Conservation (phyloP, 1,140 invertebrate species). For the Dendroctonus valens region DNA sequence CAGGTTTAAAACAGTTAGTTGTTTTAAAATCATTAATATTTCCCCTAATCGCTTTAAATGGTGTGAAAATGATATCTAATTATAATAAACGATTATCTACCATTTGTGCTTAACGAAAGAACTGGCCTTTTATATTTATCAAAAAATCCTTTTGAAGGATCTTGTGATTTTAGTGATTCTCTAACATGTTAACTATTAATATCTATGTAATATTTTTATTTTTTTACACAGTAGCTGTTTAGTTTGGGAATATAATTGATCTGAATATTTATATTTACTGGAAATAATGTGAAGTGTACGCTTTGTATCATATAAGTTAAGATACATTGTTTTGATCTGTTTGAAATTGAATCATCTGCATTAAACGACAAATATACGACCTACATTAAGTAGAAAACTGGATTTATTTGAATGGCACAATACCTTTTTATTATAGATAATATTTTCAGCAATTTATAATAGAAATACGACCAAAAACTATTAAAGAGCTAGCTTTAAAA, state of each 20-base stretch:
- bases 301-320: constrained; percentile 23
- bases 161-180: constrained; percentile 36
- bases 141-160: constrained; percentile 21
- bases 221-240: constrained; percentile 32
- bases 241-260: constrained; percentile 26
- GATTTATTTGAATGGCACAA: no score
- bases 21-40: background rate
- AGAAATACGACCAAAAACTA: no score
- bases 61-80: background rate
- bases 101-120: background rate
- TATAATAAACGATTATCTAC: background rate
- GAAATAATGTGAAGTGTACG: constrained; percentile 23
- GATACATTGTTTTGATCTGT: constrained; percentile 20
- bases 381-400: constrained; percentile 7
- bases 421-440: no score
- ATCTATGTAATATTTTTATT: constrained; percentile 34
- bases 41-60: background rate
- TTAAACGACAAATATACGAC: constrained; percentile 26
- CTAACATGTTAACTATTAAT: constrained; percentile 30
- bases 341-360: constrained; percentile 17
- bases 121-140: constrained; percentile 14
- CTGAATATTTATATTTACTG: constrained; percentile 20
- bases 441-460: no score
- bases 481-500: no score
- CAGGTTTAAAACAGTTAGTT: no score